Evolutionary conservation across 2,888 invertebrate species (phyloP).

Genomic region (Diadegma fenestrale): DNA sequence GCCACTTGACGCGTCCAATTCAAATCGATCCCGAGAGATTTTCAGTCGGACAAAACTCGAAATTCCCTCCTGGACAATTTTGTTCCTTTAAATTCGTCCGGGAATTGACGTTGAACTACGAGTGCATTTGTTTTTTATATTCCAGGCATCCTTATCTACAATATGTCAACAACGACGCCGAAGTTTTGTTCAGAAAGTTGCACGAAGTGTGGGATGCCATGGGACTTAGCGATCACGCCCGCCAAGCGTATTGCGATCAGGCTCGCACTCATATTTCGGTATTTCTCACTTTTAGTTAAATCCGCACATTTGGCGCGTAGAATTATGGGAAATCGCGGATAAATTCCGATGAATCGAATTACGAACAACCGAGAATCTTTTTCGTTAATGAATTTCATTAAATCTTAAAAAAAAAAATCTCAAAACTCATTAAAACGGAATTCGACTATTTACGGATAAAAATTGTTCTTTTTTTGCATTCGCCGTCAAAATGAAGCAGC

Average conservation of each 20-base stretch:
- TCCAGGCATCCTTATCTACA: constrained; percentile 45
- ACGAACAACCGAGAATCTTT: neutral
- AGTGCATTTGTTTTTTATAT: neutral
- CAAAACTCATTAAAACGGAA: neutral
- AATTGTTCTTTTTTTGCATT: too few relatives aligned
- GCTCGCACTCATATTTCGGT: constrained; percentile 72
- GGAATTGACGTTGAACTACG: too few relatives aligned
- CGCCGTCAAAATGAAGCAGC: too few relatives aligned
- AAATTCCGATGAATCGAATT: neutral
- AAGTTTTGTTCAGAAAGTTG: constrained; percentile 61
- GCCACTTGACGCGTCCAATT: too few relatives aligned
- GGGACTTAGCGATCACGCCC: constrained; percentile 72
- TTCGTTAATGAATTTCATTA: neutral
- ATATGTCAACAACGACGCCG: constrained; percentile 8
- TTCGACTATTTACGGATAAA: too few relatives aligned
- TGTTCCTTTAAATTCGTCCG: neutral
- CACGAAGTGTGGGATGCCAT: constrained; percentile 76
- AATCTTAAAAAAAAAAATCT: neutral
- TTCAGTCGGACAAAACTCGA: too few relatives aligned
- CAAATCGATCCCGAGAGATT: too few relatives aligned
- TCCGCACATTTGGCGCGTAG: neutral
- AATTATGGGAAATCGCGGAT: neutral
- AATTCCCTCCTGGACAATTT: neutral
- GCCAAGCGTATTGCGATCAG: constrained; percentile 72
- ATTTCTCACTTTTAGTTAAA: constrained; percentile 33